Conservation (phyloP, 2,888 invertebrate genomes). For the Aporophyla nigra region DNA sequence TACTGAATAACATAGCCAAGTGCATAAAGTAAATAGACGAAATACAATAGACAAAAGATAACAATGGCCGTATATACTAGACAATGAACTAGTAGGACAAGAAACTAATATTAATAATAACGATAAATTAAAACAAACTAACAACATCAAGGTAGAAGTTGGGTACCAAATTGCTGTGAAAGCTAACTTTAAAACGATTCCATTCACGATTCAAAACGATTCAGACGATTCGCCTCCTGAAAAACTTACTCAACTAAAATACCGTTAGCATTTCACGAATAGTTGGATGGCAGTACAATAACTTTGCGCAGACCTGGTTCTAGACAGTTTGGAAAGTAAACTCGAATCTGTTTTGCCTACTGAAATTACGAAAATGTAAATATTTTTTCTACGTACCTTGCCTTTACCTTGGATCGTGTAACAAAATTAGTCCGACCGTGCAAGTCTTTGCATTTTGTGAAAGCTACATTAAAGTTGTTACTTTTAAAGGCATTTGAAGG, state of each 20-base stretch:
- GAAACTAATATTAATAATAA: background rate
- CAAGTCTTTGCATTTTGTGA: background rate
- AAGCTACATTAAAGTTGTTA: background rate
- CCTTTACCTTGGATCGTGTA: background rate
- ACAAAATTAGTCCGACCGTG: background rate
- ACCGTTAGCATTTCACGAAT: constrained; percentile 17
- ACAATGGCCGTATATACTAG: background rate
- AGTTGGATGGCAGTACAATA: constrained; percentile 23
- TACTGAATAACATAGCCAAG: background rate
- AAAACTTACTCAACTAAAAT: constrained; percentile 22
- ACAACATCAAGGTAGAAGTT: constrained; percentile 4
- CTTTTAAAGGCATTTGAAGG: background rate
- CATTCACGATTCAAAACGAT: constrained; percentile 32
- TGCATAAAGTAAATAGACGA: background rate
- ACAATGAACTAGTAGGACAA: background rate
- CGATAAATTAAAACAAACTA: background rate
- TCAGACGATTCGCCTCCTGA: constrained; percentile 15
- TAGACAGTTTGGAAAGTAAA: constrained; percentile 27
- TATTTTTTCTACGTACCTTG: background rate
- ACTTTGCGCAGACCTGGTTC: constrained; percentile 17
- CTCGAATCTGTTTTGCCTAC: constrained; percentile 3
- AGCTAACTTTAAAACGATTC: constrained; percentile 30
- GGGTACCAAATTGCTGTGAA: background rate
- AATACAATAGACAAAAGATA: background rate
- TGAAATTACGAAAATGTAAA: background rate